These are phyloP conservation scores for Aporophyla lueneburgensis DNA, from an alignment of 2,888 invertebrate species.

Conservation along the genomic window DNA sequence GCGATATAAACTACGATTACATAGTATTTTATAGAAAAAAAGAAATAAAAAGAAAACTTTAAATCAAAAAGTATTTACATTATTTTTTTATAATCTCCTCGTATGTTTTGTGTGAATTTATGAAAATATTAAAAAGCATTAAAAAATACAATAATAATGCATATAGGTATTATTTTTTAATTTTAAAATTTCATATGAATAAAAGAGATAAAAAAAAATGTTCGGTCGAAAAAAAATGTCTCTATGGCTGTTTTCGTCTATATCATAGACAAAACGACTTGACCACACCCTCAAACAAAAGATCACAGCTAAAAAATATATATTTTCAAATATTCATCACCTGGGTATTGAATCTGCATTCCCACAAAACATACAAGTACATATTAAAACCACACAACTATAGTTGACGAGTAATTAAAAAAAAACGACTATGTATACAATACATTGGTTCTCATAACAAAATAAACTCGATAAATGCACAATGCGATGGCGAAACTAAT, in stretches of 20 bases:
- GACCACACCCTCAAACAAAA: background rate
- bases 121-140: too few relatives aligned
- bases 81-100: constrained; percentile 35
- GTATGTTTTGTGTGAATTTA: constrained; percentile 63
- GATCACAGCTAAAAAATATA: constrained; percentile 4
- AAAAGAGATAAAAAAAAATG: background rate
- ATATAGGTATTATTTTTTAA: background rate
- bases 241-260: constrained; percentile 2
- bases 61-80: constrained; percentile 67
- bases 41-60: constrained; percentile 31
- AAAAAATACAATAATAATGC: too few relatives aligned
- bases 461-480: constrained; percentile 65
- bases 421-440: constrained; percentile 52
- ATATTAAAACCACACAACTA: constrained; percentile 58
- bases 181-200: background rate
- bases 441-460: constrained; percentile 50
- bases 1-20: constrained; percentile 62
- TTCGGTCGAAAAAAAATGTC: background rate
- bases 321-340: constrained; percentile 3
- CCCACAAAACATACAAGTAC: constrained; percentile 65
- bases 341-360: constrained; percentile 13
- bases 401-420: constrained; percentile 45
- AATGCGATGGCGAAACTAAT: constrained; percentile 61
- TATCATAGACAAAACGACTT: background rate
- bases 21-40: constrained; percentile 51